phyloP scores from a whole-genome alignment of 2,888 invertebrate species.

The Ditula angustiorana region DNA sequence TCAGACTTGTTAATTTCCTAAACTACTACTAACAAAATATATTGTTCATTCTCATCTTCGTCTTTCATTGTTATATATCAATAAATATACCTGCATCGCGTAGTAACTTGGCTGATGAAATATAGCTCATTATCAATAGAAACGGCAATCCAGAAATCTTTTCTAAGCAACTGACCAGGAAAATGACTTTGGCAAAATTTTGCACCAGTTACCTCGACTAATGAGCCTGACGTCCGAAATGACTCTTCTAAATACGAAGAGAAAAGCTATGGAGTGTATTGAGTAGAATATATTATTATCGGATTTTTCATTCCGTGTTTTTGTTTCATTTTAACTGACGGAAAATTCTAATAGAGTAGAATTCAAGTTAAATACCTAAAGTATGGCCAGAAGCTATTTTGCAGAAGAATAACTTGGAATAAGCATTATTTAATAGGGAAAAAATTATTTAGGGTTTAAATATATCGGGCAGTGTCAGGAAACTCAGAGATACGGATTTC shows the following conservation, averaged over 20 bases:
- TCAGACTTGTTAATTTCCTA: no score
- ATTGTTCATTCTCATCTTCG: no score
- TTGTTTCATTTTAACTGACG: no score
- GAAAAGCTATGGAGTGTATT: constrained; percentile 52
- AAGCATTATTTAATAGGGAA: no score
- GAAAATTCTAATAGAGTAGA: no score
- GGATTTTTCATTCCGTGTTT: not conserved
- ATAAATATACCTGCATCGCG: not conserved
- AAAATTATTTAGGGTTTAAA: no score
- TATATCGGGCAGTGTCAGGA: no score
- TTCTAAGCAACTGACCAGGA: constrained; percentile 62
- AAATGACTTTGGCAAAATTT: constrained; percentile 76
- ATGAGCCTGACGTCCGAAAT: constrained; percentile 80
- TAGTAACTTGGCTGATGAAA: constrained; percentile 11
- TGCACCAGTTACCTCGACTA: constrained; percentile 79
- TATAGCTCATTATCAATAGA: constrained; percentile 42
- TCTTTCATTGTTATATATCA: not conserved
- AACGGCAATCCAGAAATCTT: constrained; percentile 59
- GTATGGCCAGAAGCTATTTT: no score
- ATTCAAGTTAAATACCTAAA: no score
- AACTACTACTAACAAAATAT: not conserved
- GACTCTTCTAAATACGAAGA: constrained; percentile 71
- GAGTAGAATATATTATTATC: not conserved
- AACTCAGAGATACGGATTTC: no score
- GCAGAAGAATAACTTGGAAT: no score